Conservation (phyloP, 2,797 vertebrate genomes). For the Microcaecilia unicolor region DNA sequence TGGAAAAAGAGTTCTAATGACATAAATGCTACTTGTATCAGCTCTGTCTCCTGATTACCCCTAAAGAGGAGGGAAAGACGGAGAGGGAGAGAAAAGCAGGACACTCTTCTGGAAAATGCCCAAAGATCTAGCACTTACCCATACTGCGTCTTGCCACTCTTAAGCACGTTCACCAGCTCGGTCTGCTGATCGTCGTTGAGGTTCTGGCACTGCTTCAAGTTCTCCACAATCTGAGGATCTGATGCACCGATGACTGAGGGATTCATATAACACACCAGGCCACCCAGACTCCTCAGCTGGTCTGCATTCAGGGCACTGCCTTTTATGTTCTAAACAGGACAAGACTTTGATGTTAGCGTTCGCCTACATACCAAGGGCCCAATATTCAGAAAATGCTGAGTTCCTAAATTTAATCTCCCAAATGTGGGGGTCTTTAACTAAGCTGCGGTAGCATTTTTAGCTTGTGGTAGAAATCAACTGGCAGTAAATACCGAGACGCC, state of each 20-base stretch:
- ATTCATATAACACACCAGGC: constrained; percentile 38
- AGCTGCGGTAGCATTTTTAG: too few relatives aligned
- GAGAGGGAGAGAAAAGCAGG: too few relatives aligned
- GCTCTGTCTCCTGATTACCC: fast-evolving
- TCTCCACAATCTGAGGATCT: constrained; percentile 5
- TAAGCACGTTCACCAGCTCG: constrained; percentile 19
- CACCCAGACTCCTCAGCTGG: constrained; percentile 24
- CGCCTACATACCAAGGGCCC: too few relatives aligned
- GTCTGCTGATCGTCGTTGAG: constrained; percentile 8
- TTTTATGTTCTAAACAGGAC: constrained; percentile 1
- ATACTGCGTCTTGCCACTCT: not conserved
- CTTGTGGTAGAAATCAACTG: too few relatives aligned
- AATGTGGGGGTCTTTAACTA: too few relatives aligned
- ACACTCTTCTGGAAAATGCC: too few relatives aligned
- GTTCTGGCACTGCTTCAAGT: constrained; percentile 25
- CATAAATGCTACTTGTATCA: too few relatives aligned
- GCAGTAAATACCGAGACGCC: too few relatives aligned
- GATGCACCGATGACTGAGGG: constrained; percentile 3
- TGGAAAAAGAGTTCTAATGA: too few relatives aligned
- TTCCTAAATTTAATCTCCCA: too few relatives aligned
- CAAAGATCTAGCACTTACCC: constrained; percentile 37
- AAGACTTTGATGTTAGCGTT: not conserved
- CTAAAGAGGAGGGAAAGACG: too few relatives aligned
- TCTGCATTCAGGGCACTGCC: not conserved
- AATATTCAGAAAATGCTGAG: too few relatives aligned